Percentiles rank a stretch among this genome's conserved stretches.
Conservation (phyloP, 2,797 vertebrate species). For the Liparis tanakae region DNA sequence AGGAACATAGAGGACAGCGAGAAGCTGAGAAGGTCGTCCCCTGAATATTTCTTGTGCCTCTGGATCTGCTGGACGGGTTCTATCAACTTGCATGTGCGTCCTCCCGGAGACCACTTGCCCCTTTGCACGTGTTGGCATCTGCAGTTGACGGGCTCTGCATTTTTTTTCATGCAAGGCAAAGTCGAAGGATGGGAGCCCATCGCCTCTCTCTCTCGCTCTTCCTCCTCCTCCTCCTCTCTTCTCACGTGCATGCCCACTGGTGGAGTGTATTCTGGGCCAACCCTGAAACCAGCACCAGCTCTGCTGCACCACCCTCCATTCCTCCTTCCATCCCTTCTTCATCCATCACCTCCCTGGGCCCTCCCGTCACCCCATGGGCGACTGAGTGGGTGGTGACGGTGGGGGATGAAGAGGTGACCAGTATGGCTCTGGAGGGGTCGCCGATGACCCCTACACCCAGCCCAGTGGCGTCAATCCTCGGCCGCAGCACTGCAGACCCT, state of each 20-base stretch:
- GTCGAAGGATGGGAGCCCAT: conserved; percentile 59
- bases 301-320: conserved; percentile 9
- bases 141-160: not conserved
- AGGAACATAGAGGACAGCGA: conserved; percentile 6
- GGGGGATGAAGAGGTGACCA: conserved; percentile 20
- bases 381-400: conserved; percentile 10
- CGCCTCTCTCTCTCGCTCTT: conserved; percentile 42
- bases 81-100: conserved; percentile 7
- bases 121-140: conserved; percentile 15
- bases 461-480: conserved; percentile 12
- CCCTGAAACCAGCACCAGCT: conserved; percentile 25
- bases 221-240: conserved; percentile 40
- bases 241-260: conserved; percentile 60
- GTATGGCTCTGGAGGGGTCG: conserved; percentile 14
- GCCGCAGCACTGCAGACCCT: conserved; percentile 13
- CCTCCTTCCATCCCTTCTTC: conserved; percentile 30
- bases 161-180: conserved; percentile 4
- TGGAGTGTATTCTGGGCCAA: conserved; percentile 44
- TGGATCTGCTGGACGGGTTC: conserved; percentile 32
- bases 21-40: not conserved
- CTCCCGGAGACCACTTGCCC: conserved; percentile 7
- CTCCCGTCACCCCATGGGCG: conserved; percentile 6
- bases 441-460: conserved; percentile 19
- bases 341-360: conserved; percentile 20
- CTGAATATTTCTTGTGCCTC: not conserved